These are phyloP conservation scores for Triplophysa bombifrons DNA, from an alignment of 2,797 vertebrate species.

Conservation along the genomic window DNA sequence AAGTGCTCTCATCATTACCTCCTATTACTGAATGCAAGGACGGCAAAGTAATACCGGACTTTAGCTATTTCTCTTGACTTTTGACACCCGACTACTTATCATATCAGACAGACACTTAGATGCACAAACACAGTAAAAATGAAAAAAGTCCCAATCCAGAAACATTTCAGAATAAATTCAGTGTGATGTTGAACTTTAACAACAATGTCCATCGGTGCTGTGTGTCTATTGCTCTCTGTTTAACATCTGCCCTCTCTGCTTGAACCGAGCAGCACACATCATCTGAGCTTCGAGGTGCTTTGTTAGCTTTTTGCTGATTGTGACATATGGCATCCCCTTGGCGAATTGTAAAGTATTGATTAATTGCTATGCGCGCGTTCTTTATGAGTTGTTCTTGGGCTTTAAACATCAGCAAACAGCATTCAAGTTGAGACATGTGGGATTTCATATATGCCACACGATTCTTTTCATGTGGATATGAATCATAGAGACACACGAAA, in stretches of 20 bases:
- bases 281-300: conserved; percentile 29
- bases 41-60: background rate
- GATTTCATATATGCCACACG: conserved; percentile 13
- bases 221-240: conserved; percentile 54
- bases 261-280: conserved; percentile 31
- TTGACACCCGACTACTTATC: background rate
- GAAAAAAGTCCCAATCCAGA: background rate
- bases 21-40: background rate
- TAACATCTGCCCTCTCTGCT: conserved; percentile 17
- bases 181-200: conserved; percentile 14
- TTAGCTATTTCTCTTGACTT: conserved; percentile 1
- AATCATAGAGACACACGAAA: background rate
- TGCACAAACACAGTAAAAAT: background rate
- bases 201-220: background rate
- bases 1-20: conserved; percentile 25
- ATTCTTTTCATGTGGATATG: background rate
- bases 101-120: background rate
- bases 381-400: conserved; percentile 27
- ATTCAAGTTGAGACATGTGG: conserved; percentile 3
- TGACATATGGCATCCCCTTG: conserved; percentile 54
- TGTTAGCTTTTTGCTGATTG: conserved; percentile 45
- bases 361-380: conserved; percentile 32
- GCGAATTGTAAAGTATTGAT: conserved; percentile 70
- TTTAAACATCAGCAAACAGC: conserved; percentile 28
- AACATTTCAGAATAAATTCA: background rate